These are phyloP conservation scores for Calameuta idolon DNA, from an alignment of 2,888 invertebrate genomes.

Conservation along the genomic window DNA sequence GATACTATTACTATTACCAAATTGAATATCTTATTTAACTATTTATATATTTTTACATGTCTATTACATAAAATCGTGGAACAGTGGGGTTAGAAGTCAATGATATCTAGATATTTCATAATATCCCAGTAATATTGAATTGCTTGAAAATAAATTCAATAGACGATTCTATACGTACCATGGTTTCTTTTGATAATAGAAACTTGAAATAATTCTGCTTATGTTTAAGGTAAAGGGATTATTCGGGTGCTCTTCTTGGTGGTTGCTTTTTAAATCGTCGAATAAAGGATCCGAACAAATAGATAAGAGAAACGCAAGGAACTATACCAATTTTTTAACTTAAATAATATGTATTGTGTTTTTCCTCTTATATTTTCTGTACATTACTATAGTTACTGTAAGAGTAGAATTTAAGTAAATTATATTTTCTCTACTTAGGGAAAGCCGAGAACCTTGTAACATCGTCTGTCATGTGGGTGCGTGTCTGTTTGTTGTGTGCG, in stretches of 20 bases:
- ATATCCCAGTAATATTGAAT: not conserved
- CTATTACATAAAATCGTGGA: not conserved
- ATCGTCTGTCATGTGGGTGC: not conserved
- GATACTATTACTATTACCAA: not conserved
- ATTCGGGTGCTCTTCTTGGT: not conserved
- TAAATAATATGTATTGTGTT: not conserved
- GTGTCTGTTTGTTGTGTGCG: not conserved
- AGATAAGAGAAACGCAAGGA: not conserved
- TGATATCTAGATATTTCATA: not conserved
- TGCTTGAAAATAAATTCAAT: not conserved
- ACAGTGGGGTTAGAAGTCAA: not conserved
- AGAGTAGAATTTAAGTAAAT: slow-evolving; percentile 10
- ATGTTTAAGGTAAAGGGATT: not conserved
- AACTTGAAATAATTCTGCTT: not conserved
- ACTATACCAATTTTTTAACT: not conserved
- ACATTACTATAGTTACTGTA: not conserved
- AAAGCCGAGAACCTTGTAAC: not conserved
- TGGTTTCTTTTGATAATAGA: not conserved
- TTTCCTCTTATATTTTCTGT: not conserved
- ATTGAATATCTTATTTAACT: not conserved
- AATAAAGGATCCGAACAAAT: not conserved
- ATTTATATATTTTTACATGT: not conserved
- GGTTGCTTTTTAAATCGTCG: not conserved
- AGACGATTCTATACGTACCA: not conserved
- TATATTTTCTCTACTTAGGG: slow-evolving; percentile 30